These are phyloP conservation scores for Poecilus cupreus DNA, from an alignment of 2,888 invertebrate species.

Conservation along the genomic window DNA sequence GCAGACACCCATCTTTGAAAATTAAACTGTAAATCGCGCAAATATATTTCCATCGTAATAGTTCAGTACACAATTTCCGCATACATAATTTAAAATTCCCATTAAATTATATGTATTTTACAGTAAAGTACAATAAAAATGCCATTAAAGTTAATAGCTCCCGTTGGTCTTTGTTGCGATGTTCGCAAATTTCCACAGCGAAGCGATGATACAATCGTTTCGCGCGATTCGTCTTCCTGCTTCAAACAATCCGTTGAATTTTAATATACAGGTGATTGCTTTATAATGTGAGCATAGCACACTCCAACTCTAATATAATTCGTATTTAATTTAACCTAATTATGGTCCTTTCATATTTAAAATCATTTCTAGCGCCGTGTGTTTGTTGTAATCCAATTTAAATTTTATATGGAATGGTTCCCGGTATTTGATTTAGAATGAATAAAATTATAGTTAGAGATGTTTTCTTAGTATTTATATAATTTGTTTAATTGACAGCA, in stretches of 20 bases:
- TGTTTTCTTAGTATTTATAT: slow-evolving; percentile 12
- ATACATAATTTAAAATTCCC: neutral
- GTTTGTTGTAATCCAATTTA: slow-evolving; percentile 12
- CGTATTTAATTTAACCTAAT: slow-evolving; percentile 37
- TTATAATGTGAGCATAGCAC: slow-evolving; percentile 21
- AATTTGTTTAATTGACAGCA: neutral
- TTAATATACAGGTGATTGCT: slow-evolving; percentile 18
- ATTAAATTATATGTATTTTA: neutral
- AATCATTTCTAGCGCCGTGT: neutral
- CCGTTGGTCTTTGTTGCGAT: neutral
- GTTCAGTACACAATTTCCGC: no score
- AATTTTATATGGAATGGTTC: slow-evolving; percentile 17
- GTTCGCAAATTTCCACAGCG: slow-evolving; percentile 12
- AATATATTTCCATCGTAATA: neutral
- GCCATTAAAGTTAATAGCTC: slow-evolving; percentile 13
- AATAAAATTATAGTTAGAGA: neutral
- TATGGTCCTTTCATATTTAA: neutral
- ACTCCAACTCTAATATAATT: slow-evolving; percentile 7
- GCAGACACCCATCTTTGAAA: no score
- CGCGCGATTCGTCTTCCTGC: neutral
- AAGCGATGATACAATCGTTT: slow-evolving; percentile 6
- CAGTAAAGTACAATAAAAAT: slow-evolving; percentile 11
- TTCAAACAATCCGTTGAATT: slow-evolving; percentile 17
- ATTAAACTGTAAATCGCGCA: no score
- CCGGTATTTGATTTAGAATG: no score